Conservation (phyloP, 2,888 invertebrate species). For the Tachina fera region DNA sequence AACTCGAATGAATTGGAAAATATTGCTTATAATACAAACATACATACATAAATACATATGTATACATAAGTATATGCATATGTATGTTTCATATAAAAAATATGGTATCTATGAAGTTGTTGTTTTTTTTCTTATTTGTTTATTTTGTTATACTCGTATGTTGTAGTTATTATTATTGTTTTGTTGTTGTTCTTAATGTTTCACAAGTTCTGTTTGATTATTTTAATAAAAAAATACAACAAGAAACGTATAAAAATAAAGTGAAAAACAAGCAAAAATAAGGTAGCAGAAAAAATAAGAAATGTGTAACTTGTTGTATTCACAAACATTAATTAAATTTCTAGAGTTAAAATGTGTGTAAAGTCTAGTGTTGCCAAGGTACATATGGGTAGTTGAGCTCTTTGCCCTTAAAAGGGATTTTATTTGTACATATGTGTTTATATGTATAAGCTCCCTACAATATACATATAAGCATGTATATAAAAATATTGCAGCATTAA, state of each 20-base stretch:
- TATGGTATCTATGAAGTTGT: background rate
- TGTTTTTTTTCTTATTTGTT: constrained; percentile 13
- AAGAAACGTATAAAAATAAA: constrained; percentile 22
- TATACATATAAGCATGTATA: no score
- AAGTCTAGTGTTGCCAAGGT: constrained; percentile 44
- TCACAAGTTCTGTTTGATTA: constrained; percentile 55
- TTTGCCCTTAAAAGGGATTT: background rate
- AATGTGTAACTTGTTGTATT: constrained; percentile 33
- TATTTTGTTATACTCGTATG: constrained; percentile 7
- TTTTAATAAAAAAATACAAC: constrained; percentile 31
- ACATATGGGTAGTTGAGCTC: background rate
- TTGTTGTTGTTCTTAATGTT: constrained; percentile 39
- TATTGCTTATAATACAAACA: background rate
- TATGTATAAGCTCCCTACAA: no score
- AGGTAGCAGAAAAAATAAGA: constrained; percentile 12
- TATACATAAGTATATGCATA: no score
- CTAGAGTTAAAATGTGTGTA: constrained; percentile 30
- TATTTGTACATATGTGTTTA: no score
- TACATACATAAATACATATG: no score
- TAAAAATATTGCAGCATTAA: no score
- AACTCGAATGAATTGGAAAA: constrained; percentile 42
- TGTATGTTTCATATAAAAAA: constrained; percentile 14
- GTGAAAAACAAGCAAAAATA: background rate
- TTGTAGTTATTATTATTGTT: constrained; percentile 22
- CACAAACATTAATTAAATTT: constrained; percentile 5